A percentile compares a stretch with the other conserved stretches of the same genome.
Conservation (phyloP, 2,113 vertebrate species). For the Lota lota region DNA sequence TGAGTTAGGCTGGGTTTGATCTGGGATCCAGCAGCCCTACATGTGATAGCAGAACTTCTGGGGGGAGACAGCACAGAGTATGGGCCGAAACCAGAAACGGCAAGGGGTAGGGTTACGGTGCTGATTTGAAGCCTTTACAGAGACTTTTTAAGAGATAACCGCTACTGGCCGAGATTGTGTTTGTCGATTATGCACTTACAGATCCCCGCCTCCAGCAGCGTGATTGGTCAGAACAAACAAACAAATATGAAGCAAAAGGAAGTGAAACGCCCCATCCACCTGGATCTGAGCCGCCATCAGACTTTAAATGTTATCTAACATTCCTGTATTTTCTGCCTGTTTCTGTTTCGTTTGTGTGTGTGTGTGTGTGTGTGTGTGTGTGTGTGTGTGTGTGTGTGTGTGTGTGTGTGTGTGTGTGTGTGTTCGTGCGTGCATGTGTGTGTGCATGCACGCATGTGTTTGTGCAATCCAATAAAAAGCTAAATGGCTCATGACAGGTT, state of each 20-base stretch:
- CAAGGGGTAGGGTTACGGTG: neutral
- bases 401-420: neutral
- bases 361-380: neutral
- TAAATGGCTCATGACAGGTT: slow-evolving; percentile 8
- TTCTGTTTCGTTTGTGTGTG: neutral
- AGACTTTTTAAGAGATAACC: neutral
- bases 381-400: too few species aligned
- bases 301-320: neutral
- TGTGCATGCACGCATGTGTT: neutral
- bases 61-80: neutral
- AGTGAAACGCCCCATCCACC: neutral
- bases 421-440: slow-evolving; percentile 1
- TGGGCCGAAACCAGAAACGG: neutral
- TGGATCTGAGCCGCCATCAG: too few species aligned
- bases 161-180: neutral
- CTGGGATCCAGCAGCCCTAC: neutral
- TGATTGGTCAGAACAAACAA: neutral
- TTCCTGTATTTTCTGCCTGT: neutral
- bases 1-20: neutral
- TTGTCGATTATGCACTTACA: neutral
- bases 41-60: neutral
- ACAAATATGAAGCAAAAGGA: neutral
- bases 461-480: neutral
- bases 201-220: neutral
- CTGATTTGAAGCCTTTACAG: neutral